Evolutionary conservation across 2,797 vertebrate genomes (phyloP).

Genomic region (Sphenodon punctatus): DNA sequence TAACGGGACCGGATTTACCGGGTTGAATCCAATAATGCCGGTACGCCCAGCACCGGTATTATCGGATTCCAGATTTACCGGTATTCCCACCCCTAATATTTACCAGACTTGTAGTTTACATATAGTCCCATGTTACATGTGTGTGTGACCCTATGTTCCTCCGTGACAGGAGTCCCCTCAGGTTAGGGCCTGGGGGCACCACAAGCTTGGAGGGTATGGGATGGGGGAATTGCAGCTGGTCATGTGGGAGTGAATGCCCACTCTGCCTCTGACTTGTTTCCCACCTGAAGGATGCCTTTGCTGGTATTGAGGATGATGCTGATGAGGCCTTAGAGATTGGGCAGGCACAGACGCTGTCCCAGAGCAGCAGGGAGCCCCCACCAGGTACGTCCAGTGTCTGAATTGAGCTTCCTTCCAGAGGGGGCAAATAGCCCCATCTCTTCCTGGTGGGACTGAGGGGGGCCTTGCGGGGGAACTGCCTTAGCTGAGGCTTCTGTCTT

Average conservation of each 20-base stretch:
- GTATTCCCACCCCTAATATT: not conserved
- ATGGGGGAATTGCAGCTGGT: not conserved
- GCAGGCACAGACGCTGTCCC: constrained; percentile 81
- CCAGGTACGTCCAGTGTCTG: no score
- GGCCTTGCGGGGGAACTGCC: not conserved
- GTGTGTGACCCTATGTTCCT: not conserved
- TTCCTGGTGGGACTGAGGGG: not conserved
- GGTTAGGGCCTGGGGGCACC: not conserved
- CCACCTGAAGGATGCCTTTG: constrained; percentile 84
- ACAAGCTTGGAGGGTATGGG: no score
- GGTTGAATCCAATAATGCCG: no score
- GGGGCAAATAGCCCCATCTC: not conserved
- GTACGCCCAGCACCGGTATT: no score
- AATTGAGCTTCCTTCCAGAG: no score
- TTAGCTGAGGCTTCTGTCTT: no score
- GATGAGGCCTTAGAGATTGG: constrained; percentile 85
- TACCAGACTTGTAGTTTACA: no score
- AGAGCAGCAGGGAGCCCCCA: constrained; percentile 35
- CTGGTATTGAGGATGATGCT: constrained; percentile 81
- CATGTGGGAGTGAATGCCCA: no score
- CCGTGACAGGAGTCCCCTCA: not conserved
- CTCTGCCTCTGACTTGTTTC: no score
- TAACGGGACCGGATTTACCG: no score
- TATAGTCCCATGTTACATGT: no score
- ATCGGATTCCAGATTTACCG: no score